Base-by-base conservation (phyloP, 2,888 invertebrate genomes). In the Agriotes lineatus region DNA sequence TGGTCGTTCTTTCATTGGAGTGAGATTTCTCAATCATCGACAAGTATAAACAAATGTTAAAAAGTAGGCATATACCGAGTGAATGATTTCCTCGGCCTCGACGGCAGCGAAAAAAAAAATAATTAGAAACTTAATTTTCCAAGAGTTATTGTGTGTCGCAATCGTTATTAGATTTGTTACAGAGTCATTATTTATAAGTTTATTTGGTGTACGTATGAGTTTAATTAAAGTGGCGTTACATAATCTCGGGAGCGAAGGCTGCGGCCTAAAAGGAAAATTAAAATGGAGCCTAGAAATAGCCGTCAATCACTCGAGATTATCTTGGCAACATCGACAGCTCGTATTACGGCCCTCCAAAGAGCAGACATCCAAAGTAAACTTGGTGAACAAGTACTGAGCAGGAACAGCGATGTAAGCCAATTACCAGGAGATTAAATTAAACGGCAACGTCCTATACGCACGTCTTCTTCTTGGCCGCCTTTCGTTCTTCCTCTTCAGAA, bases 261-360 rank as follows among this genome's bases (percentile, higher is more conserved):
- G n/a, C n/a, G n/a, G 14, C 33, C 16, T 19, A 57, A 57, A 42
- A 64, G 59, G 48, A 65, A 57, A 65, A 71, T 50, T 69, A 64
- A 72, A 63, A 64, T 61, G 59, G 33, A 63, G 45, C 25, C 39
- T 65, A 60, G 63, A 60, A 52, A 58, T 35, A 50, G 62, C 62
- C 58, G 74, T 70, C 74, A 72, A 71, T 74, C 74, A 74, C 65
- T 64, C 44, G 66, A 68, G 66, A 61, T 74, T 74, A 74, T 74
- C 74, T 61, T 25, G 12, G 48, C 10, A 52, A 63, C 59, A 72
- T 71, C 72, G 71, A 74, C 71, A 71, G 67, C 72, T 67, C 62
- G 60, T 67, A 63, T 72, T 72, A 73, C 72, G 52, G n/a, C 45
- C 54, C 62, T 61, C 58, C 63, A 66, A 68, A 54, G 50, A 54